phyloP scores from a whole-genome alignment of 2,797 vertebrate species.

The Scolopax bukidnonensis region DNA sequence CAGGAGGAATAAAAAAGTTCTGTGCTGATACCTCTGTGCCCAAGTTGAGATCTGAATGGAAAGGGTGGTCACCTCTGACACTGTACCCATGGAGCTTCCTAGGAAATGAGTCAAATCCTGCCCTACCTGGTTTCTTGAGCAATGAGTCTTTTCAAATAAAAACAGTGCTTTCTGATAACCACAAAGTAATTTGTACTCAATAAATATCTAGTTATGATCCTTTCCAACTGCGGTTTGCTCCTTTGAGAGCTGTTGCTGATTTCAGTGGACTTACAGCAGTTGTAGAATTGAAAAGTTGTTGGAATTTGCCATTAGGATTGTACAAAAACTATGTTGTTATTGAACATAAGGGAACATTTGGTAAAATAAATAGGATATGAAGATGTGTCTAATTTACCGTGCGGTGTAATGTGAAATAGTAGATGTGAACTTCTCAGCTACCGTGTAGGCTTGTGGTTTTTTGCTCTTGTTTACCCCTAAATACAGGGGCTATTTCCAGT shows the following conservation, averaged over 20 bases:
- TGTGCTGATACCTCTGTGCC: not conserved
- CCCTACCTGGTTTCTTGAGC: not conserved
- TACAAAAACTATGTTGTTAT: not conserved
- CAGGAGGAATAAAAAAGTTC: conserved; percentile 14
- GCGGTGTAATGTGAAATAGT: not conserved
- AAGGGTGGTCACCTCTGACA: not conserved
- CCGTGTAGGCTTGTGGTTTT: fast-evolving
- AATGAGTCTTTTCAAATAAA: conserved; percentile 4
- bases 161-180: not conserved
- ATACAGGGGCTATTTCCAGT: not conserved
- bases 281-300: not conserved
- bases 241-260: not conserved
- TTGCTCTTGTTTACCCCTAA: not conserved
- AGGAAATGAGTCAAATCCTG: not conserved
- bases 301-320: not conserved
- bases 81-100: not conserved
- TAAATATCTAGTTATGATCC: not conserved
- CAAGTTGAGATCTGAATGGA: not conserved
- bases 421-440: not conserved
- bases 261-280: not conserved
- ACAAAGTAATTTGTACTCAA: not conserved
- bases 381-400: not conserved
- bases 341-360: not conserved
- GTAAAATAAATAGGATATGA: not conserved
- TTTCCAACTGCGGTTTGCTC: fast-evolving